Percentiles rank a stretch among this genome's conserved stretches.
Conservation (phyloP, 1,140 invertebrate genomes). For the Pectinophora gossypiella region DNA sequence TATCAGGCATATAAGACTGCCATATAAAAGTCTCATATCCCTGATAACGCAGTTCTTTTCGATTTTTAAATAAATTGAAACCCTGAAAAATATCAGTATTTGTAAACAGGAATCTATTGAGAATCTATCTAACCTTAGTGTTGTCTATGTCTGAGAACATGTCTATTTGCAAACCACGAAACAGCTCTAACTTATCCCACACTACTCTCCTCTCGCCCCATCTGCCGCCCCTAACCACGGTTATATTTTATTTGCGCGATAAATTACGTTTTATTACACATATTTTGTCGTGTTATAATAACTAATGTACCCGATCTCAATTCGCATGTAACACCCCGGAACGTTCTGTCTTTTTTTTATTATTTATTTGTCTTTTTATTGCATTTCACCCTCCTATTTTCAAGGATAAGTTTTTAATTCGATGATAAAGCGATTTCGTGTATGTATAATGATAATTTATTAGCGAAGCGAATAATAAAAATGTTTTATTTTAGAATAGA, state of each 20-base stretch:
- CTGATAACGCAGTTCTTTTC: too few relatives aligned
- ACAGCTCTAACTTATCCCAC: constrained; percentile 14
- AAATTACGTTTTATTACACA: constrained; percentile 77
- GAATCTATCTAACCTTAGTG: too few relatives aligned
- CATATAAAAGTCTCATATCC: too few relatives aligned
- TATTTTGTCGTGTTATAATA: constrained; percentile 77
- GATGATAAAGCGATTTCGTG: background rate
- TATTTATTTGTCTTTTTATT: constrained; percentile 59
- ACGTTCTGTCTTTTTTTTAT: constrained; percentile 25
- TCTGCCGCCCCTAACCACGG: constrained; percentile 68
- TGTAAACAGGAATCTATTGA: too few relatives aligned
- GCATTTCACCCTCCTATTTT: constrained; percentile 24
- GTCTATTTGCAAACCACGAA: too few relatives aligned
- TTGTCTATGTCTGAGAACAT: too few relatives aligned
- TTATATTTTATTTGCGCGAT: constrained; percentile 76
- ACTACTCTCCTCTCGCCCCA: constrained; percentile 43
- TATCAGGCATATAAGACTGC: too few relatives aligned
- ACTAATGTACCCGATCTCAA: constrained; percentile 74
- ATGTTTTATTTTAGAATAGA: background rate
- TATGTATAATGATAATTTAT: constrained; percentile 1
- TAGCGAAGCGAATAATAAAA: background rate
- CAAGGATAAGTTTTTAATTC: constrained; percentile 4
- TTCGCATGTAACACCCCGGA: constrained; percentile 71
- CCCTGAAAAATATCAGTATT: too few relatives aligned
- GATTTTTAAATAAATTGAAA: too few relatives aligned